phyloP scores from a whole-genome alignment of 2,888 invertebrate genomes.

The Cephus runcator region DNA sequence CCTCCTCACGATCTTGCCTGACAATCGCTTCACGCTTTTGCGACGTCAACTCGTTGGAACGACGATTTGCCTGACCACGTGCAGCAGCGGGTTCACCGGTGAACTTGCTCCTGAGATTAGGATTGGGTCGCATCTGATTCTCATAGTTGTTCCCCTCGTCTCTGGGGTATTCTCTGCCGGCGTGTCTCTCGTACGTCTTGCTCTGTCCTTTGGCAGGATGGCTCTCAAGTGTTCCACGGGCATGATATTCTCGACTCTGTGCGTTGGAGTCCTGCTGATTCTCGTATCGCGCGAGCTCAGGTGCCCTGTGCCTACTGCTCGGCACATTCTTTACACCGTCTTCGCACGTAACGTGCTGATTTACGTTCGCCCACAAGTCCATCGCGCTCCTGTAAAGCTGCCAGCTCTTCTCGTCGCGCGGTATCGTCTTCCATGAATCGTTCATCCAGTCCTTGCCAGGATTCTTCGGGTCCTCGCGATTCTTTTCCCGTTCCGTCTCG shows the following conservation, averaged over 20 bases:
- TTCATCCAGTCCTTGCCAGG: conserved; percentile 56
- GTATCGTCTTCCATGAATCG: conserved; percentile 62
- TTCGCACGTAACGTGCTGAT: conserved; percentile 30
- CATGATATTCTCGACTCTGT: neutral
- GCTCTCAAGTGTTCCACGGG: neutral
- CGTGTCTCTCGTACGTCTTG: conserved; percentile 9
- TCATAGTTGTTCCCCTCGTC: conserved; percentile 48
- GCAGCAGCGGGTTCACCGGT: conserved; percentile 21
- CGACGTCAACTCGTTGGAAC: no score
- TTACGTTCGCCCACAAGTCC: conserved; percentile 63
- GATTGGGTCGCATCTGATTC: conserved; percentile 27
- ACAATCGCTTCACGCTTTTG: conserved; percentile 12
- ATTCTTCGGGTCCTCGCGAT: conserved; percentile 32
- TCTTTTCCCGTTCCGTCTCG: conserved; percentile 30
- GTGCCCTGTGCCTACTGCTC: neutral
- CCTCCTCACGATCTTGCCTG: conserved; percentile 30
- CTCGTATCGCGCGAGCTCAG: neutral
- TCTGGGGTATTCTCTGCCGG: neutral
- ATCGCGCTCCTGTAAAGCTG: conserved; percentile 63
- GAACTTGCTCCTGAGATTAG: conserved; percentile 38
- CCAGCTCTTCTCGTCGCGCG: conserved; percentile 63
- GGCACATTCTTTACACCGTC: neutral
- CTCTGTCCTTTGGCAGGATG: no score
- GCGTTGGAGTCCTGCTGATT: conserved; percentile 26
- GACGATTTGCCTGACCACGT: neutral